A percentile compares a stretch with the other conserved stretches of the same genome.
Conservation (phyloP, 2,113 vertebrate genomes). For the Jaculus jaculus region DNA sequence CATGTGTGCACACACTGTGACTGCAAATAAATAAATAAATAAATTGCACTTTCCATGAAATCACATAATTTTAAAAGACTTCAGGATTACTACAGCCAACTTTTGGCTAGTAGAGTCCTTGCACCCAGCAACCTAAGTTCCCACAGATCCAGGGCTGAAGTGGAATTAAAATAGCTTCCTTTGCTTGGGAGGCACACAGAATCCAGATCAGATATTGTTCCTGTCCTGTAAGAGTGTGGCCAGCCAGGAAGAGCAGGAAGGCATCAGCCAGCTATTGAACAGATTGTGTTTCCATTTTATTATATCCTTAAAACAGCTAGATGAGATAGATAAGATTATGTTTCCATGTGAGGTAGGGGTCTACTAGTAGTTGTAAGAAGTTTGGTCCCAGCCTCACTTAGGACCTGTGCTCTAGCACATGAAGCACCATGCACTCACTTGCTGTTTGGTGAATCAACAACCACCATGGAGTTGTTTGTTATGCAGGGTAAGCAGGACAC, state of each 20-base stretch:
- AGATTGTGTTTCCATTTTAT: neutral
- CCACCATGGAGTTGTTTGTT: neutral
- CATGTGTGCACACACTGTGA: no score
- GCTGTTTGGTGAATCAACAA: neutral
- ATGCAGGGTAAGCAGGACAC: neutral
- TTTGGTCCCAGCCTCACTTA: neutral
- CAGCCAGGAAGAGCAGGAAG: neutral
- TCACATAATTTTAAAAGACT: neutral
- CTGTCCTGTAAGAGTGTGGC: neutral
- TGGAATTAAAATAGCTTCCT: conserved; percentile 1
- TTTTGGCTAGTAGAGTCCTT: neutral
- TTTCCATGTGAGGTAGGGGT: neutral
- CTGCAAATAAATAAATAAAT: no score
- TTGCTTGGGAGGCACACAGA: neutral
- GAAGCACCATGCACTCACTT: no score
- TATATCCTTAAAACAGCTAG: neutral
- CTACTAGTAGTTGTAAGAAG: neutral
- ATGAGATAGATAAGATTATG: neutral
- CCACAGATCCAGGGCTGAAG: neutral
- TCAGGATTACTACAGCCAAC: neutral
- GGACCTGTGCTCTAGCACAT: neutral
- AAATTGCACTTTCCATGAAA: no score
- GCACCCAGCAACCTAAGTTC: neutral
- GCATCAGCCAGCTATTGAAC: neutral
- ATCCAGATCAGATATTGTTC: neutral